Base-by-base conservation (phyloP, 2,888 invertebrate species). In the Ectropis crepuscularia region DNA sequence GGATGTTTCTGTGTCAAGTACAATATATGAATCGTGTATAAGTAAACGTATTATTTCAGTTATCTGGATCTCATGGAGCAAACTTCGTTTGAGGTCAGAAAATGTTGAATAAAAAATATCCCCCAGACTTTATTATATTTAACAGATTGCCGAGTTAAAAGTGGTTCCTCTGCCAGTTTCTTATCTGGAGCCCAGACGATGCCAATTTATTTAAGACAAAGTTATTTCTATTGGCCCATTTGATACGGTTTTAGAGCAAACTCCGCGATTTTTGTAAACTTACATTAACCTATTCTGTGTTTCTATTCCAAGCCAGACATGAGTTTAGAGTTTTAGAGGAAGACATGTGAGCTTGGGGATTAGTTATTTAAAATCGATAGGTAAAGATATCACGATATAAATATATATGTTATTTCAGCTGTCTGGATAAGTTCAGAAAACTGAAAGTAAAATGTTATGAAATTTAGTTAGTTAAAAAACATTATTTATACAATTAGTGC, bases 161-260 rank as follows among this genome's bases (percentile, higher is more conserved):
- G 16, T 12, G 4, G 11, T 51, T 51, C 5, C 51, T 51, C 51
- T 51, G 41, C 11, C 16, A 28, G n/a, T 8, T 5, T 51, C 51
- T 51, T 72, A 75, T 74, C 73, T 71, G 71, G 65, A 63, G 69
- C 72, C 66, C 68, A 71, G 79, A 74, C 78, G 69, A 69, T 72
- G 59, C 63, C 76, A 78, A 76, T 81, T 77, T 79, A 81, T 80
- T 73, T 73, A 80, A 78, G 80, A 78, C 76, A 68, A 72, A 75
- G 75, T 75, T 85, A 84, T 81, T 82, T 82, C 77, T 72, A 79
- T 68, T 77, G 83, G 69, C 78, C 84, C 70, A 80, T 78, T 85
- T 84, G 67, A 71, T 78, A 73, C 78, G 72, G 42, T 75, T 82
- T 78, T 81, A 77, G 79, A 76, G 64, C 63, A 68, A 63, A 63